phyloP scores from a whole-genome alignment of 1,140 invertebrate genomes.

The Phenacoccus solenopsis region DNA sequence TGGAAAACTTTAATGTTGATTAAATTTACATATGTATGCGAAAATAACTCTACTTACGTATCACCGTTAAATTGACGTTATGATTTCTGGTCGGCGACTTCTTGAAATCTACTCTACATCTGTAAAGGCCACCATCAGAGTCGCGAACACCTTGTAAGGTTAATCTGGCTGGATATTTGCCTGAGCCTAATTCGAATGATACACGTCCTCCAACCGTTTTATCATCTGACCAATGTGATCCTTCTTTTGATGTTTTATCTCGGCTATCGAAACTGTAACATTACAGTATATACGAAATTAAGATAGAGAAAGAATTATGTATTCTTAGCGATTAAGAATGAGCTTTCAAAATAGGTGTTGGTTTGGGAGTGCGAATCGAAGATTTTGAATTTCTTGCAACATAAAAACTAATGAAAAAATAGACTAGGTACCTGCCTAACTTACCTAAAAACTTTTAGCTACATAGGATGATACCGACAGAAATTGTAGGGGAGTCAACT shows the following conservation, averaged over 20 bases:
- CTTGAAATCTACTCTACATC: slow-evolving; percentile 67
- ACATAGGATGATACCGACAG: too few species aligned
- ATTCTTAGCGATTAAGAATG: too few species aligned
- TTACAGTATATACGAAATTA: background rate
- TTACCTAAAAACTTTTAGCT: too few species aligned
- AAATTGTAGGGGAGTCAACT: too few species aligned
- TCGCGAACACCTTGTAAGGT: slow-evolving; percentile 48
- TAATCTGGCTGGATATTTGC: slow-evolving; percentile 41
- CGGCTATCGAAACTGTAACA: slow-evolving; percentile 25
- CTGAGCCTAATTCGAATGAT: slow-evolving; percentile 30
- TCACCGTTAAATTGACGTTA: slow-evolving; percentile 62
- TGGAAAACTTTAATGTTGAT: background rate
- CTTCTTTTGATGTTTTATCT: background rate
- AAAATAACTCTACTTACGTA: slow-evolving; percentile 47
- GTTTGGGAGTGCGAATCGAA: too few species aligned
- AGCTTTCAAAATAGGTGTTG: too few species aligned
- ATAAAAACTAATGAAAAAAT: too few species aligned
- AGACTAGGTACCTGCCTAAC: too few species aligned
- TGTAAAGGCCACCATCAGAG: slow-evolving; percentile 56
- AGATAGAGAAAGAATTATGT: too few species aligned
- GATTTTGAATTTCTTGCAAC: too few species aligned
- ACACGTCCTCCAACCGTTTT: slow-evolving; percentile 39
- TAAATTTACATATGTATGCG: too few species aligned
- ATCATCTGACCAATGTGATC: slow-evolving; percentile 37
- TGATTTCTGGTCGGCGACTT: slow-evolving; percentile 67